Evolutionary conservation across 2,113 vertebrate genomes (phyloP), one percentile per base, ranked within the genome.

Genomic region (human): DNA sequence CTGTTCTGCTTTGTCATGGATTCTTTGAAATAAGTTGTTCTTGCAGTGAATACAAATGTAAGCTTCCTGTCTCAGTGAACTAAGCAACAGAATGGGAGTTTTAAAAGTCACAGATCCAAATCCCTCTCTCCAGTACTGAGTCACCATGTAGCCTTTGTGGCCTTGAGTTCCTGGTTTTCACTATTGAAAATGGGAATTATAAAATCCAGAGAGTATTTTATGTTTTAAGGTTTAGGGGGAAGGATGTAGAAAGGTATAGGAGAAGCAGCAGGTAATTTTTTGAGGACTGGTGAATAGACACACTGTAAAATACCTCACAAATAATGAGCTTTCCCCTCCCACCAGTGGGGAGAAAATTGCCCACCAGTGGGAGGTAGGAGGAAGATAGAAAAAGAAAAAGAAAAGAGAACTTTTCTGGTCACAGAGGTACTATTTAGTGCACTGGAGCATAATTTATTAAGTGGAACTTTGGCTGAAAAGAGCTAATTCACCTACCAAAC

Each of bases 401-500:
- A 52, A 90, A 43, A 90, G 55, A 61, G 18, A 48, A 91, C 55
- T 93, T 93, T 81, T 9, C 43, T 89, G 52, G 64, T 81, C 64
- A 83, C 72, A 93, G 52, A 96, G 73, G 55, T 59, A 70, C 32
- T 27, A 84, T 92, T 93, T 92, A 88, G 73, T 90, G 61, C 66
- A 89, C 27, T 76, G 61, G 40, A 93, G 79, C 61, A 82, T 95
- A 95, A 96, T 94, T 92, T 96, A 96, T 96, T 96, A 96, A 97
- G 73, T 94, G 78, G 84, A 89, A 73, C 70, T 97, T 93, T 50
- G 45, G 40, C 50, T 93, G 50, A 57, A 94, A 96, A 86, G 82
- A 96, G 52, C 82, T 64, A 93, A 91, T 90, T 93, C 86, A 78
- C 17, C 59, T 45, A 95, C 85, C 52, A 83, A 95, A 89, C 35